Percentiles rank a stretch among this genome's conserved stretches.
Conservation (phyloP, 1,140 invertebrate genomes). For the Diorhabda sublineata region DNA sequence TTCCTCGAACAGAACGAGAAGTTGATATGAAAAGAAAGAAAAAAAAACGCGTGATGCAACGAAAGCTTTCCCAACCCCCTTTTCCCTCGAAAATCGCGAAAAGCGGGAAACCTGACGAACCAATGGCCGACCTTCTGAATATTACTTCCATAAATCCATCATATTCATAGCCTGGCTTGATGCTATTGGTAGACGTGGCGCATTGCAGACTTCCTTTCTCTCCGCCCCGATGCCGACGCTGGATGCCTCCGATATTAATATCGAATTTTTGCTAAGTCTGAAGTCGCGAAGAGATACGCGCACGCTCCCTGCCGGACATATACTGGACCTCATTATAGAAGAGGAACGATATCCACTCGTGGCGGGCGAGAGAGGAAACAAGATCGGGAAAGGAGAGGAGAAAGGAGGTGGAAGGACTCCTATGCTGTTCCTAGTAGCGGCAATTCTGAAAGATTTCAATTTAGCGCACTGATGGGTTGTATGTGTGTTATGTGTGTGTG, state of each 20-base stretch:
- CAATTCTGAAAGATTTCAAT: slow-evolving; percentile 43
- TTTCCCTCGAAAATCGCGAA: neutral
- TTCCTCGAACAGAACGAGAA: no score
- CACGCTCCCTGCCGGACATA: slow-evolving; percentile 24
- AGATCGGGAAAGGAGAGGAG: slow-evolving; percentile 22
- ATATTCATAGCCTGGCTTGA: slow-evolving; percentile 41
- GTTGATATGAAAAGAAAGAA: neutral
- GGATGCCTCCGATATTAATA: slow-evolving; percentile 30
- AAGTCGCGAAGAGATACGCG: slow-evolving; percentile 20
- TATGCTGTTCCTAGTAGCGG: slow-evolving; percentile 28
- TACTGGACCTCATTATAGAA: slow-evolving; percentile 24
- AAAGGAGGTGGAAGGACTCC: slow-evolving; percentile 15
- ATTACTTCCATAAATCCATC: slow-evolving; percentile 57
- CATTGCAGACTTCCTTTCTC: slow-evolving; percentile 38
- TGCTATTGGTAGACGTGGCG: slow-evolving; percentile 38
- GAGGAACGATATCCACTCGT: slow-evolving; percentile 32
- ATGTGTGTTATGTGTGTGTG: slow-evolving; percentile 15
- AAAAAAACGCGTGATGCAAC: slow-evolving; percentile 4
- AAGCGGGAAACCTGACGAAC: slow-evolving; percentile 42
- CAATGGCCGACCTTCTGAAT: slow-evolving; percentile 49
- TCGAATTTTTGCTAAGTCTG: slow-evolving; percentile 31
- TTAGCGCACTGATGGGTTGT: slow-evolving; percentile 42
- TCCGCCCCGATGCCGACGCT: slow-evolving; percentile 18
- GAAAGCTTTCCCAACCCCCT: neutral
- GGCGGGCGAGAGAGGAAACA: slow-evolving; percentile 10